Percentiles rank a stretch among this genome's conserved stretches.
These are phyloP conservation scores for Limnephilus auricula DNA, from an alignment of 2,888 invertebrate species.

Conservation along the genomic window DNA sequence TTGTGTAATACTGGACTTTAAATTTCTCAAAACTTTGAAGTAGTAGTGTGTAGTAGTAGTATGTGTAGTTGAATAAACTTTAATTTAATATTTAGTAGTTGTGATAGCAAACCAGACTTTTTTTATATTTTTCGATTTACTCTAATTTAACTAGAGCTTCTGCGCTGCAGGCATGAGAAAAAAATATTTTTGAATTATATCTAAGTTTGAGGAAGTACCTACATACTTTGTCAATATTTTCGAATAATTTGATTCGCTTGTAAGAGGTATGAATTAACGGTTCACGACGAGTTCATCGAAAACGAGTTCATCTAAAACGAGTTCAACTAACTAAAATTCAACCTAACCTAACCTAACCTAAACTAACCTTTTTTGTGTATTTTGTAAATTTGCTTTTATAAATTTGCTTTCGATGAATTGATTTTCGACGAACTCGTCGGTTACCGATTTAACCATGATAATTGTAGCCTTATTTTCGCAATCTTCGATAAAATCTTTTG, in stretches of 20 bases:
- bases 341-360: no score
- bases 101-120: neutral
- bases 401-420: no score
- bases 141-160: neutral
- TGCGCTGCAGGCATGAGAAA: no score
- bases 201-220: neutral
- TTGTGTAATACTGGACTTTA: neutral
- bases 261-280: no score
- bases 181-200: neutral
- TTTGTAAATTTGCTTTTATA: no score
- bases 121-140: neutral
- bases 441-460: neutral
- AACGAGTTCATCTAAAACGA: no score
- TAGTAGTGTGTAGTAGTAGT: no score
- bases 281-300: no score
- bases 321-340: no score
- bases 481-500: neutral
- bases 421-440: no score
- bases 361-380: no score
- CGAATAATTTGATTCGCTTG: no score
- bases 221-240: neutral
- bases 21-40: neutral
- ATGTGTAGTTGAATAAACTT: neutral
- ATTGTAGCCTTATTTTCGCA: neutral
- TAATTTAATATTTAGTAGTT: neutral